phyloP scores from a whole-genome alignment of 2,113 vertebrate genomes.

The Xiphophorus maculatus region DNA sequence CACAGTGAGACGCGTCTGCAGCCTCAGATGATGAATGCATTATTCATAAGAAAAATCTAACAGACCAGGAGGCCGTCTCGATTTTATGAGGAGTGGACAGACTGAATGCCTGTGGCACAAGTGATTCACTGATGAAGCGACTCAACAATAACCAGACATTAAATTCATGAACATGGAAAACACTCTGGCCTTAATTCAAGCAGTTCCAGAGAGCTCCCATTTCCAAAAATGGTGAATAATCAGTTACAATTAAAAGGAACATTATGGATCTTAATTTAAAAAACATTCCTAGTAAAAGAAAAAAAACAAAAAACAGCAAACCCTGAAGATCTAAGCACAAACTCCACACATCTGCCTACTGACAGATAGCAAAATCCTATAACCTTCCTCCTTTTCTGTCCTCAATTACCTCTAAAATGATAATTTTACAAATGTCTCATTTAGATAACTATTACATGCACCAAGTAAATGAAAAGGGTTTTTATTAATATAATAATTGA shows the following conservation, averaged over 20 bases:
- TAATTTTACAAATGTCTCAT: slow-evolving; percentile 47
- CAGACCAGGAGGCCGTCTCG: slow-evolving; percentile 32
- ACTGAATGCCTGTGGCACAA: slow-evolving; percentile 27
- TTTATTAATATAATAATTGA: slow-evolving; percentile 47
- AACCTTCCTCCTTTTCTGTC: slow-evolving; percentile 10
- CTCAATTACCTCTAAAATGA: slow-evolving; percentile 46
- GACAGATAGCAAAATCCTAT: background rate
- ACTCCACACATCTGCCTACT: background rate
- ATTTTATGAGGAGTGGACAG: slow-evolving; percentile 48
- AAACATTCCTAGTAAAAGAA: background rate
- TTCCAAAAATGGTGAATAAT: background rate
- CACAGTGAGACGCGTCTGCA: slow-evolving; percentile 57
- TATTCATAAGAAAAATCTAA: slow-evolving; percentile 71
- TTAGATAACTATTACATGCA: slow-evolving; percentile 57
- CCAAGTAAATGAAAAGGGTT: slow-evolving; percentile 36
- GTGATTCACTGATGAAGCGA: slow-evolving; percentile 26
- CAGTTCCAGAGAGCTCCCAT: background rate
- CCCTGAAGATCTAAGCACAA: background rate
- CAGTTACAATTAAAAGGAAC: background rate
- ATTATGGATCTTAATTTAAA: background rate
- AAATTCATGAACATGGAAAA: slow-evolving; percentile 7
- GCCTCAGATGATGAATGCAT: slow-evolving; percentile 65
- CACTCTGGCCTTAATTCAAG: background rate
- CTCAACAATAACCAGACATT: slow-evolving; percentile 16
- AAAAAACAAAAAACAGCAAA: background rate